phyloP scores from a whole-genome alignment of 2,113 vertebrate genomes.

The Oenanthe oenanthe region DNA sequence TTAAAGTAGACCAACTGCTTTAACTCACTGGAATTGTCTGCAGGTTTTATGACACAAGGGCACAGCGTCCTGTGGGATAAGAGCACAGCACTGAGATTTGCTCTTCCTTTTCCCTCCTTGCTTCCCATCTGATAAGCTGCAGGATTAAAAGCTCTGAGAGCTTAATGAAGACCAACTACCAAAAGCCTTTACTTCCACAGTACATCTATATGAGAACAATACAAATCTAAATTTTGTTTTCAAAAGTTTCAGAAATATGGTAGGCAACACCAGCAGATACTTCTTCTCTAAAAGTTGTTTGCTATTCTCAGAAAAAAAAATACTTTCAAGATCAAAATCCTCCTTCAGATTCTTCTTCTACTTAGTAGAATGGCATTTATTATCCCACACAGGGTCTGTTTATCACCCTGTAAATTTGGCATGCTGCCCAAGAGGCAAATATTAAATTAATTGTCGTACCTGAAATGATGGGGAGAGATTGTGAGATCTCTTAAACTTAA shows the following conservation, averaged over 20 bases:
- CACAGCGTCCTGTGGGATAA: conserved; percentile 41
- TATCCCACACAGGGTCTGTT: background rate
- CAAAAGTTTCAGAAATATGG: background rate
- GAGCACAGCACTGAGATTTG: background rate
- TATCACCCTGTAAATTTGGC: background rate
- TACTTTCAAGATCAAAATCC: background rate
- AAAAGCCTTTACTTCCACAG: background rate
- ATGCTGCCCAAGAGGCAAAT: background rate
- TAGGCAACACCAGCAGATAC: background rate
- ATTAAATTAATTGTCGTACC: background rate
- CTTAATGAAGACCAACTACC: background rate
- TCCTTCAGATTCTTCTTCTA: background rate
- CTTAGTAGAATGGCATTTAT: background rate
- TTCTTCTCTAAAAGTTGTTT: background rate
- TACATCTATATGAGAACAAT: background rate
- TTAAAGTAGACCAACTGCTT: conserved; percentile 56
- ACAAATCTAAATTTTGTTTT: background rate
- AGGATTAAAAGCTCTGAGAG: background rate
- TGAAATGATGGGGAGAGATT: background rate
- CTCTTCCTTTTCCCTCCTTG: background rate
- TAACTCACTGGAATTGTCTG: conserved; percentile 44
- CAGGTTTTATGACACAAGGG: conserved; percentile 65
- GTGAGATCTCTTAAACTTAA: background rate
- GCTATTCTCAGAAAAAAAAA: background rate
- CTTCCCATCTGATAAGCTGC: background rate